phyloP scores from a whole-genome alignment of 2,888 invertebrate species.

The Rhimphoctona megacephalus region DNA sequence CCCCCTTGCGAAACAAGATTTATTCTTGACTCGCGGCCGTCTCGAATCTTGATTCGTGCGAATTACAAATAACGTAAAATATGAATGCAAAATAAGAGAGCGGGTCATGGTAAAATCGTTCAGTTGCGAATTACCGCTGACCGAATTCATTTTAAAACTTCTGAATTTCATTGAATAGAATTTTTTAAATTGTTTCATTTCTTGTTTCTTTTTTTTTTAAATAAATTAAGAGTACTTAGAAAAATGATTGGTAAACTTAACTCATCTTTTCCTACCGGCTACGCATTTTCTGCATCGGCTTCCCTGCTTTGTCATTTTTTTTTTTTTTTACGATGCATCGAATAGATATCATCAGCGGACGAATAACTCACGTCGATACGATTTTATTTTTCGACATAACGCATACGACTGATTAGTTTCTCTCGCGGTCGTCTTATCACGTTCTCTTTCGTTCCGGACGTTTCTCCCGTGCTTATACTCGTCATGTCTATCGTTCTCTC shows the following conservation, averaged over 20 bases:
- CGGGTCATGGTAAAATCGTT: background rate
- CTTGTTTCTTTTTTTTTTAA: background rate
- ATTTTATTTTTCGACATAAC: constrained; percentile 24
- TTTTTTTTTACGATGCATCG: background rate
- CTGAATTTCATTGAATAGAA: background rate
- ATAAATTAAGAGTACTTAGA: background rate
- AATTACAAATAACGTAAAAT: background rate
- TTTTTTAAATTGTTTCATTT: background rate
- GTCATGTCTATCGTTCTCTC: constrained; percentile 20
- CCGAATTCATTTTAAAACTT: background rate
- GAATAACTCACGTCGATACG: constrained; percentile 4
- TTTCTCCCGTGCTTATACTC: constrained; percentile 8
- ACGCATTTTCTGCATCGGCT: background rate
- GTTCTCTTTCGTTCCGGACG: constrained; percentile 51
- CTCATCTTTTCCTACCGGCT: too few relatives aligned
- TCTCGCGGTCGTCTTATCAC: constrained; percentile 34
- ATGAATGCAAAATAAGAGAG: background rate
- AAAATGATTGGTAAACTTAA: too few relatives aligned
- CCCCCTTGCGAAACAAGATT: constrained; percentile 4
- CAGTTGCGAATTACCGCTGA: background rate
- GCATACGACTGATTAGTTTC: constrained; percentile 44
- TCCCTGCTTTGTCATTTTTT: background rate
- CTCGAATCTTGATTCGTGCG: background rate
- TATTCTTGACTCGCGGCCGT: background rate
- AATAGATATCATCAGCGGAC: background rate